Conservation (phyloP, 2,888 invertebrate genomes). For the Drosophila percnosoma region DNA sequence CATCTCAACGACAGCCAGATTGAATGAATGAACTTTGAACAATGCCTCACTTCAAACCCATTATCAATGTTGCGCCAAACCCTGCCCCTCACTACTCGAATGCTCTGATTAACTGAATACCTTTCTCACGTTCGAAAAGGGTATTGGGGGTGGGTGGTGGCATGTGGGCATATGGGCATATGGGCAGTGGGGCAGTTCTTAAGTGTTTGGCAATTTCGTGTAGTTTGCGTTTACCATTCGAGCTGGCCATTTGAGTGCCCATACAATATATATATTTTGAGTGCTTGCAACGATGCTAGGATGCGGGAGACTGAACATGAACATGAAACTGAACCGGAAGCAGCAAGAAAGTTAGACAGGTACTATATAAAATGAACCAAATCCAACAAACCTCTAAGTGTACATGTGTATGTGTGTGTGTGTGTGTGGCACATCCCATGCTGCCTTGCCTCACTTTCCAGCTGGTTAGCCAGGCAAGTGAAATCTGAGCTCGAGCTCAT, state of each 20-base stretch:
- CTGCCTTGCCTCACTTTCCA: not conserved
- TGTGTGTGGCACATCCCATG: not conserved
- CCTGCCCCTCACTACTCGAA: not conserved
- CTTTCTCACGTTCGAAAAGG: not conserved
- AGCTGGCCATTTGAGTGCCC: slow-evolving; percentile 22
- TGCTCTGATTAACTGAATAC: slow-evolving; percentile 25
- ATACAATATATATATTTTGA: slow-evolving; percentile 20
- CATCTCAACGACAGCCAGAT: slow-evolving; percentile 7
- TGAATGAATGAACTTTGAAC: slow-evolving; percentile 56
- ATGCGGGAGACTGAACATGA: not conserved
- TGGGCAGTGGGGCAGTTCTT: not conserved
- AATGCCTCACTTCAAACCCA: slow-evolving; percentile 34
- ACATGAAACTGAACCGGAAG: not conserved
- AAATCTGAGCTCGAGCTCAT: slow-evolving; percentile 30
- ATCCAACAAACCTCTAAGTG: not conserved
- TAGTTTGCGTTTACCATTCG: slow-evolving; percentile 32
- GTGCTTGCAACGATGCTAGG: slow-evolving; percentile 8
- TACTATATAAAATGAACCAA: slow-evolving; percentile 33
- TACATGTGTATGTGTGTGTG: not conserved
- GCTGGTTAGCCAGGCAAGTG: slow-evolving; percentile 4
- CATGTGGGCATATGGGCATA: not conserved
- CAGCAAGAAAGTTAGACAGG: not conserved
- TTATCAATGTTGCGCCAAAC: slow-evolving; percentile 13
- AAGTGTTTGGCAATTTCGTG: slow-evolving; percentile 27
- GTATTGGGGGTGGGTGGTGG: not conserved